Evolutionary conservation across 2,797 vertebrate species (phyloP), one percentile per base, ranked within the genome.

Genomic region (Pangasius mekongensis): DNA sequence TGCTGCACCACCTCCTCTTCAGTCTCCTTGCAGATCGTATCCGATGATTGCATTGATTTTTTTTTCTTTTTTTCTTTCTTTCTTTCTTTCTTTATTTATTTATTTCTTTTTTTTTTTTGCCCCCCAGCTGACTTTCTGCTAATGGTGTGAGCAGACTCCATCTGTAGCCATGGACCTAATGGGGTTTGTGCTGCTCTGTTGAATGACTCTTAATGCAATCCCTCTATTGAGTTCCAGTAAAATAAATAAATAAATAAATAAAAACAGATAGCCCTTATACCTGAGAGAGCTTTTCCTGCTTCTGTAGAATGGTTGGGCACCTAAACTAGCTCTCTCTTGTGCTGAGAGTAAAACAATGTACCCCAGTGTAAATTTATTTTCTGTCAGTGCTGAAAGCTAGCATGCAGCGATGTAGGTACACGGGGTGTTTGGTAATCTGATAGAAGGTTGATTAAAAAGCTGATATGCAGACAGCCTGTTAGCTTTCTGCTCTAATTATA

Each of bases 111-210:
- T 18, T 18, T 22, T 27, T 16, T n/a, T 20, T 30, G 36, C 54
- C 33, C 39, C 66, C 64, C 58, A 56, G 22, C 58, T 67, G 47
- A 78, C 56, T 86, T 43, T 60, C 62, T n/a, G 7, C 71, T 89
- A 78, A 87, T 83, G 83, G 83, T 74, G 80, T 86, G 52, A 86
- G 74, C 27, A 67, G 67, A 58, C 84, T 89, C 58, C 22, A 5
- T 10, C 81, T 77, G 43, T 49, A 78, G 83, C 71, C n/a, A 27
- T 27, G 76, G 20, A 66, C 22, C 58, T 76, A 64, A 54, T 84
- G 71, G 47, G 47, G 87, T 67, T 10, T 78, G 27, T 85, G 74
- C 24, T 83, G 80, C 67, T n/a, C 56, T 77, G 71, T 69, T 60
- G 82, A 84, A 67, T 16, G 39, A 58, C 39, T 74, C 64, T 66